A percentile compares a stretch with the other conserved stretches of the same genome.
phyloP scores from a whole-genome alignment of 1,140 invertebrate species.

The Diorhabda sublineata region DNA sequence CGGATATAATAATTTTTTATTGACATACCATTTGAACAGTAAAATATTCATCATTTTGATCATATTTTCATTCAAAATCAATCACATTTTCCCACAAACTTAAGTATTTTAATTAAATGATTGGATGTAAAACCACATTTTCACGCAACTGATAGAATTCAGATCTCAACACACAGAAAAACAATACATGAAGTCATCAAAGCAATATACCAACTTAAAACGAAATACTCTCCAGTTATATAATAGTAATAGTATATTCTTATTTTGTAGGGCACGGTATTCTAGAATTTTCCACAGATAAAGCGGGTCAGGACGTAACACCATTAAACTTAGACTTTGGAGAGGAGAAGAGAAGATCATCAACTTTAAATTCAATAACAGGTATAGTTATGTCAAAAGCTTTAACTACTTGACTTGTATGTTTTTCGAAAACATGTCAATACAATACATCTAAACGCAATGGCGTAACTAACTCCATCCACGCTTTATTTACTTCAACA shows the following conservation, averaged over 20 bases:
- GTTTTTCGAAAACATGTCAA: neutral
- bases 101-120: no score
- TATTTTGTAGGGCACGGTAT: slow-evolving; percentile 59
- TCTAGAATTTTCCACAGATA: slow-evolving; percentile 82
- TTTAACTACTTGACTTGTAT: slow-evolving; percentile 13
- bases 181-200: no score
- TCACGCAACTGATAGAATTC: no score
- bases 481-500: neutral
- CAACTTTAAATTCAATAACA: slow-evolving; percentile 69
- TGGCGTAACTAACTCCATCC: neutral
- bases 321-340: slow-evolving; percentile 80
- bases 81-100: no score
- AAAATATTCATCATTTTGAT: no score
- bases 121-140: no score
- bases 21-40: no score
- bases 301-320: slow-evolving; percentile 83
- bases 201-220: no score
- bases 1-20: no score
- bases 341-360: slow-evolving; percentile 61
- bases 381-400: slow-evolving; percentile 49
- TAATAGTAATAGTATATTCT: neutral
- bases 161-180: no score
- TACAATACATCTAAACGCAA: neutral
- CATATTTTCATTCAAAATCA: no score
- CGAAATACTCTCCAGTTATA: no score